Evolutionary conservation across 2,797 vertebrate species (phyloP).

Genomic region (Aselliscus stoliczkanus): DNA sequence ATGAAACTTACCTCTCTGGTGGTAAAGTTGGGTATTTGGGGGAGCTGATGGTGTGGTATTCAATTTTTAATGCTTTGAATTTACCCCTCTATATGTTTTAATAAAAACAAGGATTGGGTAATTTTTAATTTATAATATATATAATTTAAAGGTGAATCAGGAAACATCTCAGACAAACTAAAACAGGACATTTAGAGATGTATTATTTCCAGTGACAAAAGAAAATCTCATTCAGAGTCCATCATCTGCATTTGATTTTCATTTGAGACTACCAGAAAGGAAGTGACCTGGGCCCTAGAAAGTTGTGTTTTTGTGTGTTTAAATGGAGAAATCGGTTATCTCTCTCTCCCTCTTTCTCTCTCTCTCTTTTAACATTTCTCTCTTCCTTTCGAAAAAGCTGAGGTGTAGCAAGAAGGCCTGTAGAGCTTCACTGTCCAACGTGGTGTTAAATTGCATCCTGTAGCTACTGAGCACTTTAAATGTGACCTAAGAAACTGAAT

Average conservation of each 20-base stretch:
- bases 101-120: neutral
- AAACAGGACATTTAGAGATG: neutral
- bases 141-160: neutral
- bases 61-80: neutral
- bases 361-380: neutral
- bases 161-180: neutral
- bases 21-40: neutral
- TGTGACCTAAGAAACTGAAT: neutral
- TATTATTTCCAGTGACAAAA: neutral
- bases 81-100: neutral
- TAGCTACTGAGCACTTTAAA: neutral
- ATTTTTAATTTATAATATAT: neutral
- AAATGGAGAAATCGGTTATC: neutral
- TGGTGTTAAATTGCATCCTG: neutral
- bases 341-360: neutral
- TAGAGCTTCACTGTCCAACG: too few species aligned
- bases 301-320: neutral
- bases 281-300: neutral
- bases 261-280: neutral
- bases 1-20: neutral
- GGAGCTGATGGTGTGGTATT: neutral
- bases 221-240: neutral
- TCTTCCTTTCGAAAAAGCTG: neutral
- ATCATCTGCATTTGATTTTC: neutral
- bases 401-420: rapidly evolving